Conservation (phyloP, 2,113 vertebrate species). For the Urocolius indicus region DNA sequence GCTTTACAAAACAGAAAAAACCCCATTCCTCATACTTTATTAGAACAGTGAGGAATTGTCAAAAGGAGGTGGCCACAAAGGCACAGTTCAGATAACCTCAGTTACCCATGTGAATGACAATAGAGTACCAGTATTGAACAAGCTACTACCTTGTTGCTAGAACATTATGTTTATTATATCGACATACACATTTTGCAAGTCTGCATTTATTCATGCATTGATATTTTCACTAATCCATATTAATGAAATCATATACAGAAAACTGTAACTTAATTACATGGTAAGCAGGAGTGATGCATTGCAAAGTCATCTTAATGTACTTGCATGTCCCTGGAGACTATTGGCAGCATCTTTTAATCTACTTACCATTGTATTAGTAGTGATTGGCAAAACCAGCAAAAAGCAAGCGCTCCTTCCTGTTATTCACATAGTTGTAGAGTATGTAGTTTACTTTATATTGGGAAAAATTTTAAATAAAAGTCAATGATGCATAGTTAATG, state of each 20-base stretch:
- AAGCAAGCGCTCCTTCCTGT: neutral
- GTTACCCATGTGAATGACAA: neutral
- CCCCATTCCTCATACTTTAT: neutral
- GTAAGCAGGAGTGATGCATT: conserved; percentile 45
- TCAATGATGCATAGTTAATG: neutral
- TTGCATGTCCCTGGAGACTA: conserved; percentile 17
- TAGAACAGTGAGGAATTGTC: neutral
- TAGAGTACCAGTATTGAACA: neutral
- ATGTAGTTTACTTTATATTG: neutral
- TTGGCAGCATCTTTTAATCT: conserved; percentile 52
- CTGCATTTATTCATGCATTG: conserved; percentile 48
- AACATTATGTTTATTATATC: neutral
- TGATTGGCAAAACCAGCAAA: conserved; percentile 23
- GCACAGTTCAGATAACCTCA: neutral
- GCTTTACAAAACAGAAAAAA: neutral
- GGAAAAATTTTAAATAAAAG: neutral
- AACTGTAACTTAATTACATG: conserved; percentile 51
- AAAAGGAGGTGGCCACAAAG: neutral
- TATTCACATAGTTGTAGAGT: neutral
- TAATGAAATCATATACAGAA: conserved; percentile 49
- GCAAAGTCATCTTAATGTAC: conserved; percentile 66
- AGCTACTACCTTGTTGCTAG: neutral
- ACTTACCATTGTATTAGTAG: conserved; percentile 52
- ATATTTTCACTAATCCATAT: conserved; percentile 56
- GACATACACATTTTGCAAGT: conserved; percentile 32